A percentile compares a stretch with the other conserved stretches of the same genome.
Conservation (phyloP, 2,888 invertebrate species). For the Ormyrus nitidulus region DNA sequence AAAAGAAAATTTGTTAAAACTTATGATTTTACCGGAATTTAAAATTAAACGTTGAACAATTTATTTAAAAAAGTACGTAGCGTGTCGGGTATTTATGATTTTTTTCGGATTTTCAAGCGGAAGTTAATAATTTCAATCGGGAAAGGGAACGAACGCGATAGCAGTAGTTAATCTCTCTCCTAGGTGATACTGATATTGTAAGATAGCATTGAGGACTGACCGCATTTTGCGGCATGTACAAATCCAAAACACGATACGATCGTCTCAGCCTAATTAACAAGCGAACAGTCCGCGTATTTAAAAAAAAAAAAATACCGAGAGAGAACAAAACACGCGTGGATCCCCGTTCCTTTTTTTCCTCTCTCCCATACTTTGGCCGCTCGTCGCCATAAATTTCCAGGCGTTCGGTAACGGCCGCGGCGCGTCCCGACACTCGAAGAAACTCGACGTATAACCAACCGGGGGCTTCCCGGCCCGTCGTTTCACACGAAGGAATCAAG, state of each 20-base stretch:
- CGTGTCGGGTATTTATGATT: too few species aligned
- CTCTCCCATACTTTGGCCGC: slow-evolving; percentile 29
- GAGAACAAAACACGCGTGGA: not conserved
- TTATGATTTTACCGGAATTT: too few species aligned
- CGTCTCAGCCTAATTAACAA: slow-evolving; percentile 37
- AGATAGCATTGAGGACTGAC: not conserved
- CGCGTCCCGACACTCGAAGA: too few species aligned
- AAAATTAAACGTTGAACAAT: too few species aligned
- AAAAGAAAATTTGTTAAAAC: too few species aligned
- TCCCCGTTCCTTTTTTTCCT: not conserved
- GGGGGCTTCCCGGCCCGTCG: not conserved
- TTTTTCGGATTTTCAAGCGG: too few species aligned
- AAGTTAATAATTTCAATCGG: not conserved
- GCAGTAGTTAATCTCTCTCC: too few species aligned
- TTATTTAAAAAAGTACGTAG: too few species aligned
- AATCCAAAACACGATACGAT: slow-evolving; percentile 10
- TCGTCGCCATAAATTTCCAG: slow-evolving; percentile 25
- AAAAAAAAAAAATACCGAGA: not conserved
- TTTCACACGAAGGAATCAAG: not conserved
- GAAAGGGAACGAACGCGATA: not conserved
- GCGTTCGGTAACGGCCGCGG: not conserved
- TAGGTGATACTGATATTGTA: too few species aligned
- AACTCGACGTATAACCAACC: not conserved
- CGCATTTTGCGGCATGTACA: not conserved
- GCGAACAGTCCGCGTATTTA: not conserved